Percentiles rank a stretch among this genome's conserved stretches.
Evolutionary conservation across 1,140 invertebrate species (phyloP).

Genomic region (Colletes latitarsis): DNA sequence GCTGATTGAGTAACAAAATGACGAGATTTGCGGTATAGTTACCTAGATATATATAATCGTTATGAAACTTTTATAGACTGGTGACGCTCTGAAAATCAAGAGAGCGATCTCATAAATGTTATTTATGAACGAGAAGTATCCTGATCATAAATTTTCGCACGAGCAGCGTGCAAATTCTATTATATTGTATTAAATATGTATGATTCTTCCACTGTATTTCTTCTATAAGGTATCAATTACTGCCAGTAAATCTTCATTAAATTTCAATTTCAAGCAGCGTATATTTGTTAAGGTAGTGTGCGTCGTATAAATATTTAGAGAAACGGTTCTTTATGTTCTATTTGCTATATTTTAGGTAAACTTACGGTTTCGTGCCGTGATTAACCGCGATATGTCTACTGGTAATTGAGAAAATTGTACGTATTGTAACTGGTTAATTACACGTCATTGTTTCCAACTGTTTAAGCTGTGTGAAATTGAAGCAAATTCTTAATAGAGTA

Average conservation of each 20-base stretch:
- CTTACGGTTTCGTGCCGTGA: background rate
- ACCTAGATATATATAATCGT: conserved; percentile 26
- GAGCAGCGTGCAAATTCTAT: background rate
- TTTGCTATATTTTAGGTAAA: background rate
- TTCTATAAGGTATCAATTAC: background rate
- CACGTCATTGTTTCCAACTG: background rate
- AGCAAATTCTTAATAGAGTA: background rate
- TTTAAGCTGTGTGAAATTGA: background rate
- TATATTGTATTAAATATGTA: background rate
- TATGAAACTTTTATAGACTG: conserved; percentile 25
- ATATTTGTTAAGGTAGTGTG: no score
- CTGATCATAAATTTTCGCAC: background rate
- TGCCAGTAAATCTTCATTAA: background rate
- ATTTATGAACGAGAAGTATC: background rate
- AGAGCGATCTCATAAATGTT: background rate
- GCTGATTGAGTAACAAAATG: conserved; percentile 7
- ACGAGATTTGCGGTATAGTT: conserved; percentile 21
- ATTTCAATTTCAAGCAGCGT: background rate
- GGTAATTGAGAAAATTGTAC: background rate
- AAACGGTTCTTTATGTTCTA: background rate
- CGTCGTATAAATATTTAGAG: background rate
- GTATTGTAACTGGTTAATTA: background rate
- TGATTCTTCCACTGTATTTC: background rate
- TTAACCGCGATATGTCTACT: background rate
- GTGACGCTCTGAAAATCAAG: conserved; percentile 28